Base-by-base conservation (phyloP, 2,888 invertebrate genomes). In the Noctua janthina region DNA sequence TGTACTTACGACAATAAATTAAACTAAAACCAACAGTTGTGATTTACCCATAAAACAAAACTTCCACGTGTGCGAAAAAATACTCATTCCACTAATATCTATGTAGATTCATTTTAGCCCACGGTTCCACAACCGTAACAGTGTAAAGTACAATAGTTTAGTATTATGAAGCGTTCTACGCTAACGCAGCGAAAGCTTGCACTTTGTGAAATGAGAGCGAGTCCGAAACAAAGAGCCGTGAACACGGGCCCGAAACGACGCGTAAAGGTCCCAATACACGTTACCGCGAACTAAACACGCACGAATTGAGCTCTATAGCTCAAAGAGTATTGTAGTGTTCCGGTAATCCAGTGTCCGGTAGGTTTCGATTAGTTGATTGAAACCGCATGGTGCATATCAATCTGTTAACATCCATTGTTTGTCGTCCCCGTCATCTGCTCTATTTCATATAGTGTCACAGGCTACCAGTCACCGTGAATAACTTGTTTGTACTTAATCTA, bases 171-270 rank as follows among this genome's bases (percentile, higher is more conserved):
- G 92, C 92, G 91, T 94, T 88, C 93, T 91, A 92, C 92, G 93
- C 93, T 92, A 93, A 93, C 93, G 93, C 90, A 90, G 92, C 90
- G 91, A 94, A 95, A 94, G 94, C 94, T 95, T 95, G 95, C 95
- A 95, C 95, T 95, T 94, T 95, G 94, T 93, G 92, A 93, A 95
- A 95, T 95, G 95, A 95, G 93, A 93, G 90, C 91, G 89, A 92
- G 92, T 93, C 92, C 93, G 91, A 94, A 95, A 95, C 95, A 92
- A 93, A 92, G 91, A 90, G 80, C 80, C 91, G 90, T 90, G 93
- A 92, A 92, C 92, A 80, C 91, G 91, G 90, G 91, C 87, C 88
- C 89, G 93, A 95, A 93, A 95, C 92, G 93, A 93, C 86, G 87
- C 90, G 89, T 92, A 73, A 92, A 89, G 90, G 89, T 89, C 85